Evolutionary conservation across 1,140 invertebrate species (phyloP).

Genomic region (Drosophila dunni): DNA sequence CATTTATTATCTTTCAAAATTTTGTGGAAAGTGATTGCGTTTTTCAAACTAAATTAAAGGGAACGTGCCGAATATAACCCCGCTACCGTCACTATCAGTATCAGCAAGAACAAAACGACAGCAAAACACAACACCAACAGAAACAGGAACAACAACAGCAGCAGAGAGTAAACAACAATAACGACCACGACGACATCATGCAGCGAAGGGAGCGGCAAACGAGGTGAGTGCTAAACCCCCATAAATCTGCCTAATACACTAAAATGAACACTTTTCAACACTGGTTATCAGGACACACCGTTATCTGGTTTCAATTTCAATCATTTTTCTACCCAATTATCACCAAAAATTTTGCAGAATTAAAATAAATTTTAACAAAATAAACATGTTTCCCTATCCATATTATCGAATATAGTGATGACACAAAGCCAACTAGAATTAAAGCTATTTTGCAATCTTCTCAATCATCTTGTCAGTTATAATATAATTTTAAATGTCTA

Average conservation of each 20-base stretch:
- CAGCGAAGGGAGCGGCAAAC: conserved; percentile 76
- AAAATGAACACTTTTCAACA: too few species aligned
- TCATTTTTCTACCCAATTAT: too few species aligned
- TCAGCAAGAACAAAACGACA: conserved; percentile 16
- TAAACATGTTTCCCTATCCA: too few species aligned
- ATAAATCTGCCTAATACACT: neutral
- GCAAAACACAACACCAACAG: conserved; percentile 4
- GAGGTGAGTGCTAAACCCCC: conserved; percentile 56
- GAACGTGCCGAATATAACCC: conserved; percentile 31
- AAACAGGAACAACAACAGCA: conserved; percentile 17
- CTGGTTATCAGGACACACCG: too few species aligned
- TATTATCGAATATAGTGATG: too few species aligned
- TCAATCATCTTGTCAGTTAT: too few species aligned
- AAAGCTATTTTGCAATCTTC: too few species aligned
- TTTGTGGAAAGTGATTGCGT: conserved; percentile 59
- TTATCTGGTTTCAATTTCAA: too few species aligned
- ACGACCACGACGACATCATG: conserved; percentile 50
- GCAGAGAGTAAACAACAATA: conserved; percentile 19
- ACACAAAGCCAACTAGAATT: too few species aligned
- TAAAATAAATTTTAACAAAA: too few species aligned
- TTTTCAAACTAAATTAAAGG: conserved; percentile 63
- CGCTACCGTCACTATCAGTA: conserved; percentile 19
- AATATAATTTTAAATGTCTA: too few species aligned
- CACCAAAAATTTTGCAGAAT: too few species aligned
- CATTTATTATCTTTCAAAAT: conserved; percentile 64